These are phyloP conservation scores for Stegana nigrithorax DNA, from an alignment of 2,888 invertebrate genomes.

Conservation along the genomic window DNA sequence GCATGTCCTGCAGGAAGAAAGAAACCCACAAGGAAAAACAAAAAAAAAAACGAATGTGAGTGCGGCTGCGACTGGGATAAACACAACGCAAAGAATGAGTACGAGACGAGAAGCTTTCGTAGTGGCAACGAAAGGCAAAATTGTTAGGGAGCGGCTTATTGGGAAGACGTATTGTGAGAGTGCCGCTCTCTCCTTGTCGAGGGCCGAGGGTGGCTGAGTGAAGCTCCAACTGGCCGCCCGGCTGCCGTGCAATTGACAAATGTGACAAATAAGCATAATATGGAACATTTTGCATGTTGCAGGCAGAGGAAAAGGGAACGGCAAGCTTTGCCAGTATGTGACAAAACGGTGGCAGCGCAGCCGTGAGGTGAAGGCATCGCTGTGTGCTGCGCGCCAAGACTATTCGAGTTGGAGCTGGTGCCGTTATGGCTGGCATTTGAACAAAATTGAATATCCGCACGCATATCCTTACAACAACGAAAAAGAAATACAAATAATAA, in stretches of 20 bases:
- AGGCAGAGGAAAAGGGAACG: neutral
- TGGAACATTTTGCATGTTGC: neutral
- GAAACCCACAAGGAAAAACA: too few relatives aligned
- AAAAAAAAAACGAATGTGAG: neutral
- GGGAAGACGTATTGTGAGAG: neutral
- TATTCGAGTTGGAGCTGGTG: neutral
- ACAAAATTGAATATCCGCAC: constrained; percentile 11
- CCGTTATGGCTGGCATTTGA: constrained; percentile 11
- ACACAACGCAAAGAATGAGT: constrained; percentile 17
- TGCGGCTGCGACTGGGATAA: neutral
- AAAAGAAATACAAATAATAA: constrained; percentile 26
- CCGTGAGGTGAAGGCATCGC: too few relatives aligned
- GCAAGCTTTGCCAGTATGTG: too few relatives aligned
- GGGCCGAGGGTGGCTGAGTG: neutral
- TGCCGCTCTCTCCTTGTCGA: neutral
- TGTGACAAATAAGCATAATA: constrained; percentile 6
- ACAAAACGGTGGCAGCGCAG: too few relatives aligned
- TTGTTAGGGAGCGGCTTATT: too few relatives aligned
- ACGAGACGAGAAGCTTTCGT: constrained; percentile 32
- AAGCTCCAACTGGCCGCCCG: too few relatives aligned
- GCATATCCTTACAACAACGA: constrained; percentile 28
- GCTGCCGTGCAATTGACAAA: neutral
- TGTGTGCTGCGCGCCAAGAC: too few relatives aligned
- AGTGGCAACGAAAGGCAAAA: constrained; percentile 22
- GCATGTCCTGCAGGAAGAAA: constrained; percentile 43